phyloP scores from a whole-genome alignment of 2,888 invertebrate species.

The Abrostola tripartita region DNA sequence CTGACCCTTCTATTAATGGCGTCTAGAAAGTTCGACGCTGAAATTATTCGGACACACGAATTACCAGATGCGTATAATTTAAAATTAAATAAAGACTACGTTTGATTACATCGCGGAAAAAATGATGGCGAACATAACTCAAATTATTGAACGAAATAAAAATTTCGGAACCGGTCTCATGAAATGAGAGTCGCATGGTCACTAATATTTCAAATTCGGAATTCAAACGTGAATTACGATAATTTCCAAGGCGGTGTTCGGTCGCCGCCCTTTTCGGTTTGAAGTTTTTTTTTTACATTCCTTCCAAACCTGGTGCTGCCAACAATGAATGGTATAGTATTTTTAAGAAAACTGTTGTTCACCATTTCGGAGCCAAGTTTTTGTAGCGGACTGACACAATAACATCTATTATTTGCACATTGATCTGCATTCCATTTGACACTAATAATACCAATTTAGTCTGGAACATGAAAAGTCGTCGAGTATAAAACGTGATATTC shows the following conservation, averaged over 20 bases:
- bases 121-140: conserved; percentile 24
- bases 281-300: conserved; percentile 33
- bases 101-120: conserved; percentile 40
- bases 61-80: conserved; percentile 35
- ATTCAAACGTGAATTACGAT: conserved; percentile 50
- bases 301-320: conserved; percentile 13
- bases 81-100: conserved; percentile 26
- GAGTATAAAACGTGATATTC: conserved; percentile 30
- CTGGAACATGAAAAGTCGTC: conserved; percentile 11
- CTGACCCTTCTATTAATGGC: conserved; percentile 67
- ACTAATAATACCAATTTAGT: too few species aligned
- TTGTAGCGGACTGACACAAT: conserved; percentile 44
- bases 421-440: conserved; percentile 29
- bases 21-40: conserved; percentile 73
- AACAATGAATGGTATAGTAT: conserved; percentile 45
- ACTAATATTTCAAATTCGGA: conserved; percentile 58
- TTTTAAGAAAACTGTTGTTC: conserved; percentile 42
- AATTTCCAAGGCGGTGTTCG: conserved; percentile 36
- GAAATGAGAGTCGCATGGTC: conserved; percentile 54
- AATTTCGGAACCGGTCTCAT: conserved; percentile 51
- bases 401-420: conserved; percentile 47
- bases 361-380: conserved; percentile 54
- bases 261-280: conserved; percentile 50
- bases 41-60: conserved; percentile 39
- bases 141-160: conserved; percentile 46